Evolutionary conservation across 2,113 vertebrate genomes (phyloP).

Genomic region (Junco hyemalis): DNA sequence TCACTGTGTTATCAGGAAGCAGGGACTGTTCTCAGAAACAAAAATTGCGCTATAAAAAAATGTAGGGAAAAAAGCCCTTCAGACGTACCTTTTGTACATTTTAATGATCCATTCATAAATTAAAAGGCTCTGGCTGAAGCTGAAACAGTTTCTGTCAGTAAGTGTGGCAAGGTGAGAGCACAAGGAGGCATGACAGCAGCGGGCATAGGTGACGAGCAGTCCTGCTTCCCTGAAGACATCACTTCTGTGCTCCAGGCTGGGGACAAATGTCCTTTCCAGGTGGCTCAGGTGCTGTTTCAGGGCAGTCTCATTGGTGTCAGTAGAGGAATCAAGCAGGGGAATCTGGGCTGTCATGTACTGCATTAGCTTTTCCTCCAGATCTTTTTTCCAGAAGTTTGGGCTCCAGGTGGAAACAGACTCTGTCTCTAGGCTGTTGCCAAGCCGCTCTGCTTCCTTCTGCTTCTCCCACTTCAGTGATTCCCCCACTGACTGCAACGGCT

Average conservation of each 20-base stretch:
- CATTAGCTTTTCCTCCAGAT: constrained; percentile 40
- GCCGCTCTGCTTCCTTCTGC: background rate
- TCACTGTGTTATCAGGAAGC: background rate
- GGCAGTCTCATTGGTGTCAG: background rate
- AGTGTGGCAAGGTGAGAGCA: constrained; percentile 14
- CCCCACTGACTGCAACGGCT: background rate
- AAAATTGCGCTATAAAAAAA: background rate
- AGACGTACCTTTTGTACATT: constrained; percentile 41
- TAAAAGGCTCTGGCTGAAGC: constrained; percentile 43
- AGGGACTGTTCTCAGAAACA: background rate
- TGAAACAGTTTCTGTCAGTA: background rate
- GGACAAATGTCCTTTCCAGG: background rate
- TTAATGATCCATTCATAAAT: constrained; percentile 52
- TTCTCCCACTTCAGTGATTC: constrained; percentile 19
- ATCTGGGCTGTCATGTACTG: background rate
- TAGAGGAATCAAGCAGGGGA: background rate
- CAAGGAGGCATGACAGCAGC: background rate
- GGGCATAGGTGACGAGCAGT: background rate
- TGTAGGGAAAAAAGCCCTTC: background rate
- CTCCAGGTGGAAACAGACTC: background rate
- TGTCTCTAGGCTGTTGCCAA: fast-evolving
- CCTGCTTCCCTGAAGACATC: constrained; percentile 22
- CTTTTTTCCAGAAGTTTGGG: constrained; percentile 48
- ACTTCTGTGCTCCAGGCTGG: background rate
- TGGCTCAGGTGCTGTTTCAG: constrained; percentile 39